A percentile compares a stretch with the other conserved stretches of the same genome.
phyloP scores from a whole-genome alignment of 2,797 vertebrate genomes.

The Tragelaphus oryx region DNA sequence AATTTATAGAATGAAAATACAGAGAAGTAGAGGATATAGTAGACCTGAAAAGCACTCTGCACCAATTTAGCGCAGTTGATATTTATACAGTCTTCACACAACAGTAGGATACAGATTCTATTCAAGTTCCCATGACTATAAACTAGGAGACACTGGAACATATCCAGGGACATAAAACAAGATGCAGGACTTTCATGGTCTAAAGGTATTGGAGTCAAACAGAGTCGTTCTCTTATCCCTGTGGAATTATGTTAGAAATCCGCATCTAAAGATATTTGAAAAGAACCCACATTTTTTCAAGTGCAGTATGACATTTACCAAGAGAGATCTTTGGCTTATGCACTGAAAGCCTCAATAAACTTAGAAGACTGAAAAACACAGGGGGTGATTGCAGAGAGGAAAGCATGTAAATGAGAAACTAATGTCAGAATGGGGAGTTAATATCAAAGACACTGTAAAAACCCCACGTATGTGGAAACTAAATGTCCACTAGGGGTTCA shows the following conservation, averaged over 20 bases:
- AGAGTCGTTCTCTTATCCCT: not conserved
- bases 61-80: not conserved
- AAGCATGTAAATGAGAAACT: not conserved
- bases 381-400: not conserved
- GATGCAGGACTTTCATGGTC: not conserved
- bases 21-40: not conserved
- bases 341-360: not conserved
- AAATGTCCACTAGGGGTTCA: not conserved
- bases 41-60: not conserved
- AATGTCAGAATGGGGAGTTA: not conserved
- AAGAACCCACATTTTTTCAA: not conserved
- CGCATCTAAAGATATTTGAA: not conserved
- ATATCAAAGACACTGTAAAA: not conserved
- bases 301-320: not conserved
- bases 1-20: not conserved
- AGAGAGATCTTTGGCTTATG: not conserved
- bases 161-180: not conserved
- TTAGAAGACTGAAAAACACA: not conserved
- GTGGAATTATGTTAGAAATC: not conserved
- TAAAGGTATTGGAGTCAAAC: not conserved
- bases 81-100: not conserved
- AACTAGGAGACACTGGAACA: not conserved
- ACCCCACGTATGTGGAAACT: not conserved
- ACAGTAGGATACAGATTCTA: not conserved
- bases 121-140: not conserved